Conservation (phyloP, 2,797 vertebrate species). For the Phaenicophaeus curvirostris region DNA sequence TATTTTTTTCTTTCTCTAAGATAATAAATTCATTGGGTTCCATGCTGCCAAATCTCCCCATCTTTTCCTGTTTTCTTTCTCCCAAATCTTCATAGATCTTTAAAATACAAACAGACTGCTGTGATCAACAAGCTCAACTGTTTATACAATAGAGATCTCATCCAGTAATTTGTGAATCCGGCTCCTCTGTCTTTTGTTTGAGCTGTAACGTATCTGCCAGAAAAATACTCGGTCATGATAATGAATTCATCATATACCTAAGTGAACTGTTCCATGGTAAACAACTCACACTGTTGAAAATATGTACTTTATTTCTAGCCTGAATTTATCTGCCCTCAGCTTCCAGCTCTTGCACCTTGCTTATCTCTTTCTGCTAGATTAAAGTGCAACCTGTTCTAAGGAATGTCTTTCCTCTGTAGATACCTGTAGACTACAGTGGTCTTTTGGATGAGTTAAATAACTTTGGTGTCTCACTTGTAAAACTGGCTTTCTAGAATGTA, state of each 20-base stretch:
- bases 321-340: not conserved
- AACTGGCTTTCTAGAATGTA: not conserved
- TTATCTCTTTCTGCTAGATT: not conserved
- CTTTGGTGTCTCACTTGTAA: not conserved
- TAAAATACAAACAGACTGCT: not conserved
- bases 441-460: not conserved
- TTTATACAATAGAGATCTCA: not conserved
- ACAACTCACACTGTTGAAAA: not conserved
- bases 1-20: not conserved
- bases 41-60: not conserved
- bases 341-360: not conserved
- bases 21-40: not conserved
- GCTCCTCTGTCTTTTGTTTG: not conserved
- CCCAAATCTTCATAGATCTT: not conserved
- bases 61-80: not conserved
- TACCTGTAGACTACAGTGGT: too few relatives aligned
- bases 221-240: not conserved
- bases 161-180: not conserved
- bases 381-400: not conserved
- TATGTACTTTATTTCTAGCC: not conserved
- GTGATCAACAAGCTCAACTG: not conserved
- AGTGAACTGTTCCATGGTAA: not conserved
- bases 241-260: not conserved
- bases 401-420: not conserved
- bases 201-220: not conserved